Percentiles rank a stretch among this genome's conserved stretches.
These are phyloP conservation scores for Dastarcus helophoroides DNA, from an alignment of 2,888 invertebrate species.

Conservation along the genomic window DNA sequence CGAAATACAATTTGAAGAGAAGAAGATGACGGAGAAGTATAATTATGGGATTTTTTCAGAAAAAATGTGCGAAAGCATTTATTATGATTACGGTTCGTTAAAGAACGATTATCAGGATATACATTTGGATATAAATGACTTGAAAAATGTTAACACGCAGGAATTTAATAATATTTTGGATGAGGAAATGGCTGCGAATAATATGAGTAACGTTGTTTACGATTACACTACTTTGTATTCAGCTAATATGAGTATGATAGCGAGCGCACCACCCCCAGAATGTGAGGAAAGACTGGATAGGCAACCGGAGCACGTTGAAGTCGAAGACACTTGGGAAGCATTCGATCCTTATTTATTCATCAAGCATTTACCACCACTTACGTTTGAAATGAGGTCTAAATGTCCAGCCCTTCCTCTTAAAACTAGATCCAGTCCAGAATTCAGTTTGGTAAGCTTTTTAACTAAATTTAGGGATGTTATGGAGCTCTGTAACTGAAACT, in stretches of 20 bases:
- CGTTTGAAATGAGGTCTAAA: constrained; percentile 60
- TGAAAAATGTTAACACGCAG: constrained; percentile 35
- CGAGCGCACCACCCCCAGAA: constrained; percentile 23
- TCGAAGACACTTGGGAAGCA: constrained; percentile 57
- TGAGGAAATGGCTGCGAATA: constrained; percentile 39
- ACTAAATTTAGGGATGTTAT: not conserved
- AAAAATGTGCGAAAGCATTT: constrained; percentile 34
- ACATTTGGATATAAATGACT: constrained; percentile 32
- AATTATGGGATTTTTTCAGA: constrained; percentile 27
- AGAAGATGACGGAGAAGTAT: constrained; percentile 29
- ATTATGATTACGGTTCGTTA: constrained; percentile 32
- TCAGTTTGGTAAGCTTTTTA: constrained; percentile 62
- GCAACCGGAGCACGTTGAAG: constrained; percentile 34
- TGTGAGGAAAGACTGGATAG: constrained; percentile 30
- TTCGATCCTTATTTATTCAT: constrained; percentile 89
- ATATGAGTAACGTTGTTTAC: constrained; percentile 24
- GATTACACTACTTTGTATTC: constrained; percentile 29
- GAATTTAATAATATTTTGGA: constrained; percentile 42
- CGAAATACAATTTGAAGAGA: constrained; percentile 20
- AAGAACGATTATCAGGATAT: constrained; percentile 34
- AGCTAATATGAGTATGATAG: constrained; percentile 25
- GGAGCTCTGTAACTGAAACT: no score
- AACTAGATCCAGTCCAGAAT: constrained; percentile 85
- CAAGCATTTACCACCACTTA: constrained; percentile 75
- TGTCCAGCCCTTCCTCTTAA: constrained; percentile 81